A percentile compares a stretch with the other conserved stretches of the same genome.
Evolutionary conservation across 2,797 vertebrate genomes (phyloP).

Genomic region (Petrocephalus sullivani): DNA sequence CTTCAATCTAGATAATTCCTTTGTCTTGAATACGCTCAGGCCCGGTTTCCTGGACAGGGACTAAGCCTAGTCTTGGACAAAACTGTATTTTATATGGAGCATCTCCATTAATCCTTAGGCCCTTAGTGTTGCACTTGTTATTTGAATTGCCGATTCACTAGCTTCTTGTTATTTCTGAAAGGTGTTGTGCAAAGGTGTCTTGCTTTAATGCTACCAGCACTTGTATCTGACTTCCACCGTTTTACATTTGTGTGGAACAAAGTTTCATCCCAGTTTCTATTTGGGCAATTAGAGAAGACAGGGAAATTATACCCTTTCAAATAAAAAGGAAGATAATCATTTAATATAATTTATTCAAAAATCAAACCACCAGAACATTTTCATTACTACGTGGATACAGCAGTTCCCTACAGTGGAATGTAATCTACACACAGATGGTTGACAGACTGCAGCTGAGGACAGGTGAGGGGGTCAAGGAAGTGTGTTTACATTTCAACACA

Average conservation of each 20-base stretch:
- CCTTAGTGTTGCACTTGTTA: background rate
- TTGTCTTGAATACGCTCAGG: background rate
- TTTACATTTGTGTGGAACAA: background rate
- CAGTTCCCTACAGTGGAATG: constrained; percentile 27
- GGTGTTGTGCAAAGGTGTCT: background rate
- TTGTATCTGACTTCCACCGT: background rate
- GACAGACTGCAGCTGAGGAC: background rate
- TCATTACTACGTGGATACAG: constrained; percentile 28
- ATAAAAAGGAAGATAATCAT: background rate
- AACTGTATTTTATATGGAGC: too few species aligned
- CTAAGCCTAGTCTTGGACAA: too few species aligned
- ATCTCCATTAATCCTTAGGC: too few species aligned
- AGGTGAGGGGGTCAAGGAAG: background rate
- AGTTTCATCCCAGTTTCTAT: background rate
- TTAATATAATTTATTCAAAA: constrained; percentile 19
- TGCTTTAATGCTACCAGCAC: background rate
- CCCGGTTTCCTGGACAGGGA: too few species aligned
- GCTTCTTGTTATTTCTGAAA: background rate
- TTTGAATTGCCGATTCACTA: background rate
- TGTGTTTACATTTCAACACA: constrained; percentile 11
- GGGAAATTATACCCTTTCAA: background rate
- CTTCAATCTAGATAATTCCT: background rate
- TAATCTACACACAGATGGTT: constrained; percentile 19
- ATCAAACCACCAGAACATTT: constrained; percentile 22
- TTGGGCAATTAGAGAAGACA: background rate